A percentile compares a stretch with the other conserved stretches of the same genome.
phyloP scores from a whole-genome alignment of 2,888 invertebrate genomes.

The Lepidocyrtoides sp. region DNA sequence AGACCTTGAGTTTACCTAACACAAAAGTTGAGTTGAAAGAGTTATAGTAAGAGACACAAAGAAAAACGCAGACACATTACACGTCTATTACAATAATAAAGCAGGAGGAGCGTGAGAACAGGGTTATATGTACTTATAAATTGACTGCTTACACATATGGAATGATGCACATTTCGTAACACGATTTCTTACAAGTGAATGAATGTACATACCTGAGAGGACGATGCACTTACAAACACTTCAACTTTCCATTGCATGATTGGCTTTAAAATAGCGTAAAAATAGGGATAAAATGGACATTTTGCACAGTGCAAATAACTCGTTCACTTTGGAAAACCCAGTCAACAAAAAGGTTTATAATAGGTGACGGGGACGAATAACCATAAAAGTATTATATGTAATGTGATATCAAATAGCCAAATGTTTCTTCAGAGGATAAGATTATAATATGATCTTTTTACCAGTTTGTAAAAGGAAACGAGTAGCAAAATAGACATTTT shows the following conservation, averaged over 20 bases:
- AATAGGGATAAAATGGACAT: slow-evolving; percentile 12
- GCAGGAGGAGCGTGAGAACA: background rate
- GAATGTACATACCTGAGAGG: background rate
- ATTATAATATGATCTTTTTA: background rate
- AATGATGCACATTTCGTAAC: background rate
- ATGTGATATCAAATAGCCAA: background rate
- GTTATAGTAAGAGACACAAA: background rate
- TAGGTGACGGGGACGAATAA: background rate
- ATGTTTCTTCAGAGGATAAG: background rate
- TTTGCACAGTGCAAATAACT: slow-evolving; percentile 32
- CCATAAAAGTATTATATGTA: background rate
- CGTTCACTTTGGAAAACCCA: background rate
- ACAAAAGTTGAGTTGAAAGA: background rate
- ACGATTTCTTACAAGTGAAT: slow-evolving; percentile 13
- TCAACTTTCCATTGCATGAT: slow-evolving; percentile 29
- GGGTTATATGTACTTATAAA: background rate
- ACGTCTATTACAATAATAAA: slow-evolving; percentile 18
- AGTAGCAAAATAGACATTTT: background rate
- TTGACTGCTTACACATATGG: background rate
- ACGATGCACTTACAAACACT: slow-evolving; percentile 21
- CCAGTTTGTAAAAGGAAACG: background rate
- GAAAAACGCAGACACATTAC: slow-evolving; percentile 15
- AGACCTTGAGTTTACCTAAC: slow-evolving; percentile 38
- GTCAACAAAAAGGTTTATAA: background rate
- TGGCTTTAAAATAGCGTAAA: slow-evolving; percentile 50